Evolutionary conservation across 2,113 vertebrate genomes (phyloP).

Genomic region (Manacus vitellinus): DNA sequence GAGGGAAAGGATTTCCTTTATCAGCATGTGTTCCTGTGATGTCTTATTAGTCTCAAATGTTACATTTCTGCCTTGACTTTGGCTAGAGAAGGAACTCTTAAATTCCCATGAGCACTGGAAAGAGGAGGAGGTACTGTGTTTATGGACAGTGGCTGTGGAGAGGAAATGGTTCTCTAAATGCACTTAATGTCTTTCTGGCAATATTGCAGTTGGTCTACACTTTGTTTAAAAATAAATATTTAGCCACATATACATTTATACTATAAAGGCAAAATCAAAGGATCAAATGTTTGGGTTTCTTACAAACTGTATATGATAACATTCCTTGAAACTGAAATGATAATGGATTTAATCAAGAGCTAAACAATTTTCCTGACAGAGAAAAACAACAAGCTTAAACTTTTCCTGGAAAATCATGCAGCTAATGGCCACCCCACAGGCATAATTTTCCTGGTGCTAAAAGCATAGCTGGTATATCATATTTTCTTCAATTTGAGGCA

Average conservation of each 20-base stretch:
- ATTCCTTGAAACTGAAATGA: background rate
- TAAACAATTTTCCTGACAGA: background rate
- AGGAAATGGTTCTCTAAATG: background rate
- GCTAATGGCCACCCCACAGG: background rate
- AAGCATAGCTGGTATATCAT: background rate
- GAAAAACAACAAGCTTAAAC: background rate
- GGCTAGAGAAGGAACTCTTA: conserved; percentile 24
- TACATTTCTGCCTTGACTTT: conserved; percentile 45
- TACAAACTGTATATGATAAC: background rate
- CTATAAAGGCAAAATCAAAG: background rate
- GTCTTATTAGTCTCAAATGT: background rate
- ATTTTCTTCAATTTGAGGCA: background rate
- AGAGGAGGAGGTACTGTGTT: background rate
- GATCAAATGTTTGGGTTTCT: background rate
- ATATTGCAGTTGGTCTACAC: background rate
- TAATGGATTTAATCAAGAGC: background rate
- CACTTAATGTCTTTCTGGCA: background rate
- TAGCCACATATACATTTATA: background rate
- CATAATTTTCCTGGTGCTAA: background rate
- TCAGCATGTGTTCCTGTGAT: background rate
- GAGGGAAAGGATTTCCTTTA: background rate
- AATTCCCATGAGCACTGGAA: background rate
- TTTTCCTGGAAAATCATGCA: background rate
- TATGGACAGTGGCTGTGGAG: background rate
- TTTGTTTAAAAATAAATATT: background rate